These are phyloP conservation scores for Natrix natrix DNA, from an alignment of 2,797 vertebrate species.

Conservation along the genomic window DNA sequence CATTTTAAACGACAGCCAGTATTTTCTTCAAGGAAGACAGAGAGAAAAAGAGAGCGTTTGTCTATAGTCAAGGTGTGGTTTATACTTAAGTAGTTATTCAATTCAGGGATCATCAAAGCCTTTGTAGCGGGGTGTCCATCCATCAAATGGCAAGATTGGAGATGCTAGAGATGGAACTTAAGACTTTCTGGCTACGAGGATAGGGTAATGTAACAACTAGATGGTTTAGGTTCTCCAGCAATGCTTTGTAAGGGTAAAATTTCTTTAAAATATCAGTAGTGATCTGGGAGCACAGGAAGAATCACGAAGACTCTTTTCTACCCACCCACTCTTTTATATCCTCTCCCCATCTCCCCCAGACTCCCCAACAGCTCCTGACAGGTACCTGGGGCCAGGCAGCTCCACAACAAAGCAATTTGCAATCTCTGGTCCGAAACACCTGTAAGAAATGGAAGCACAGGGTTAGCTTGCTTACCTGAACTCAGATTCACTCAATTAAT, in stretches of 20 bases:
- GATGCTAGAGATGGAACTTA: not conserved
- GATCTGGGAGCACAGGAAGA: not conserved
- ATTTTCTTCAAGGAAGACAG: not conserved
- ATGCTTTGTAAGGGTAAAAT: no score
- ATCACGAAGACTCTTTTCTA: not conserved
- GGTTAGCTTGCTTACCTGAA: not conserved
- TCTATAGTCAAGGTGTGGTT: not conserved
- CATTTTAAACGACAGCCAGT: not conserved
- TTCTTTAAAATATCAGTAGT: not conserved
- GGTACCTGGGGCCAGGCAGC: slow-evolving; percentile 1
- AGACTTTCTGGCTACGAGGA: not conserved
- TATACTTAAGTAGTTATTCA: not conserved
- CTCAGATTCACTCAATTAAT: not conserved
- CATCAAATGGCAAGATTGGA: not conserved
- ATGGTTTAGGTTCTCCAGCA: not conserved
- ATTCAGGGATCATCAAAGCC: not conserved
- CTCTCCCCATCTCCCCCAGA: not conserved
- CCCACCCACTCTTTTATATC: no score
- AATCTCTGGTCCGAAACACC: slow-evolving; percentile 22
- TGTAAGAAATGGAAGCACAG: not conserved
- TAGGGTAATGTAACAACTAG: not conserved
- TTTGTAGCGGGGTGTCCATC: not conserved
- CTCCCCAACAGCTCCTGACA: not conserved
- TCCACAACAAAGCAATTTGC: slow-evolving; percentile 15
- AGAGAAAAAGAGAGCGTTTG: not conserved